These are phyloP conservation scores for Leptinotarsa undecemlineata DNA, from an alignment of 1,140 invertebrate genomes.

Conservation along the genomic window DNA sequence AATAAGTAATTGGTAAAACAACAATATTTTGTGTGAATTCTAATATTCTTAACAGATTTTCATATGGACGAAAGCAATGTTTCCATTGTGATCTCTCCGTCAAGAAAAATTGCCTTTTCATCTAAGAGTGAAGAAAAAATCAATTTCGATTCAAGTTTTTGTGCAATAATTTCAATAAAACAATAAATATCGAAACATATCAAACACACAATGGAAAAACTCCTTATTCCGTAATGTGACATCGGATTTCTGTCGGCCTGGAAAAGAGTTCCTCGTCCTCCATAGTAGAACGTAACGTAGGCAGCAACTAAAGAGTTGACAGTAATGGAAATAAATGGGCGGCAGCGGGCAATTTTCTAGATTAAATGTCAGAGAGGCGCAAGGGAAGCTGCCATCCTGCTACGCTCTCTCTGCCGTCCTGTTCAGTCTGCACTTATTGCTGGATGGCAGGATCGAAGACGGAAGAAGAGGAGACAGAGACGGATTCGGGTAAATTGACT, in stretches of 20 bases:
- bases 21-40: no score
- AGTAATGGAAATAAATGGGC: constrained; percentile 61
- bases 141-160: no score
- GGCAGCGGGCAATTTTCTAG: constrained; percentile 60
- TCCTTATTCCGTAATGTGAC: constrained; percentile 41
- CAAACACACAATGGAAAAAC: constrained; percentile 21
- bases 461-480: background rate
- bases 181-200: background rate
- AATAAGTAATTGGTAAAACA: no score
- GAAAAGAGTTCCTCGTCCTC: constrained; percentile 17
- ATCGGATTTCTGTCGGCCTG: constrained; percentile 35
- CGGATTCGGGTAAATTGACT: background rate
- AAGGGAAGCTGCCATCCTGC: constrained; percentile 44
- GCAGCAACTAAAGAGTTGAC: constrained; percentile 58
- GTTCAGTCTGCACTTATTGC: constrained; percentile 15
- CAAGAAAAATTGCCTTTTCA: no score
- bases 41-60: no score
- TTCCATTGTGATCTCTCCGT: no score
- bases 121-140: no score
- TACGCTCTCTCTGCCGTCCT: constrained; percentile 29
- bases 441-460: constrained; percentile 10
- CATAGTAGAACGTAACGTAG: constrained; percentile 21
- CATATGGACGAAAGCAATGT: no score
- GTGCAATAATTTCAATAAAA: background rate
- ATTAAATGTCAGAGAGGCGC: constrained; percentile 59